A percentile compares a stretch with the other conserved stretches of the same genome.
These are phyloP conservation scores for Tachina lurida DNA, from an alignment of 2,888 invertebrate genomes.

Conservation along the genomic window DNA sequence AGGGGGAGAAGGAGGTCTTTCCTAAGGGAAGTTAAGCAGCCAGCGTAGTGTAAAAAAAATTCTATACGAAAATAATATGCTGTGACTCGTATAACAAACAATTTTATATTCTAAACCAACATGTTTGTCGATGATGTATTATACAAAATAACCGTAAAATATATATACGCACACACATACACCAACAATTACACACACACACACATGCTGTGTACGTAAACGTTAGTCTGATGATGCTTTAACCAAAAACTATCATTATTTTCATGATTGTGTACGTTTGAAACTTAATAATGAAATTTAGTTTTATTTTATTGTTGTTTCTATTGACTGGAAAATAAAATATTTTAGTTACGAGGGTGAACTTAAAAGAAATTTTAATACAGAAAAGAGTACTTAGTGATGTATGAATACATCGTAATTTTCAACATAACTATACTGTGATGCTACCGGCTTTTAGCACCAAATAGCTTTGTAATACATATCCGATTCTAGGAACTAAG, in stretches of 20 bases:
- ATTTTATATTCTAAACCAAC: conserved; percentile 81
- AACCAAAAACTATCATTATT: conserved; percentile 56
- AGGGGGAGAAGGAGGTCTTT: background rate
- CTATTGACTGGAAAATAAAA: conserved; percentile 40
- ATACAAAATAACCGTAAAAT: conserved; percentile 75
- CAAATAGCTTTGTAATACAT: too few relatives aligned
- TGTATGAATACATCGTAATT: too few relatives aligned
- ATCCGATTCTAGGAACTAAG: too few relatives aligned
- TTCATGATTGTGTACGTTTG: conserved; percentile 42
- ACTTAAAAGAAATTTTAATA: background rate
- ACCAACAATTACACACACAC: conserved; percentile 67
- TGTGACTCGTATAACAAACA: conserved; percentile 71
- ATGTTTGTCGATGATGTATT: conserved; percentile 82
- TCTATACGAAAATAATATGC: conserved; percentile 74
- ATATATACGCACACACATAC: conserved; percentile 34
- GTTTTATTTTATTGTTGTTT: conserved; percentile 18
- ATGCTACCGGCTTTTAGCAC: too few relatives aligned
- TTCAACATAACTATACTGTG: too few relatives aligned
- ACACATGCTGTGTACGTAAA: background rate
- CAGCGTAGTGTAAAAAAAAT: conserved; percentile 58
- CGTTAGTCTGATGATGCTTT: conserved; percentile 74
- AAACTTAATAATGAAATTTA: conserved; percentile 48
- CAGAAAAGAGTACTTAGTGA: background rate
- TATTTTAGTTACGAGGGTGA: conserved; percentile 1
- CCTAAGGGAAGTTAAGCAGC: conserved; percentile 4